Evolutionary conservation across 2,888 invertebrate species (phyloP), one percentile per base, ranked within the genome.

Genomic region (Sepioteuthis lessoniana): DNA sequence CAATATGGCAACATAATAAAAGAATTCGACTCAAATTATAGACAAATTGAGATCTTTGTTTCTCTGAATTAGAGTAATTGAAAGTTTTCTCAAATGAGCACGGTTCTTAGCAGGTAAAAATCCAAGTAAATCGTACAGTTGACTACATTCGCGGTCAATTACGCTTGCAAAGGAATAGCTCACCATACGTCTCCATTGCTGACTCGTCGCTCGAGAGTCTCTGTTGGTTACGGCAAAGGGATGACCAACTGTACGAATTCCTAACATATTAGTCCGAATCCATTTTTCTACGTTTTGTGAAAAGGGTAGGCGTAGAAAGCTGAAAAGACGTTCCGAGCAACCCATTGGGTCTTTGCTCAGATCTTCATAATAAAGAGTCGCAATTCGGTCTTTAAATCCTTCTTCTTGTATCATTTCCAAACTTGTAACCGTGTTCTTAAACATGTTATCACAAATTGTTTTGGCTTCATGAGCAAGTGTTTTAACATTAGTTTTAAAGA

Each of bases 301-400:
- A 60, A 93, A 93, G 47, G 93, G 60, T 19, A 93, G n/a, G 5
- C 55, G 60, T 35, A 93, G 60, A n/a, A 93, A 93, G 35, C 37
- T 47, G 37, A 37, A 93, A n/a, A 93, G 47, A 50, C 38, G 47
- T 21, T 50, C 46, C 28, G 60, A 21, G 19, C 46, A 47, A 38
- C 28, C 19, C n/a, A 93, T 25, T 0, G 93, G 93, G 25, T 93
- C 38, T 21, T 60, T 55, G 55, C 37, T 38, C 16, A 93, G 60
- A 60, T 93, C 55, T 25, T 93, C 93, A 31, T 93, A 93, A 50
- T 50, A 60, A 60, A 93, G 93, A n/a, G 93, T 93, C 3, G 35
- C 55, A 13, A 93, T 37, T 38, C 93, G 31, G 16, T 50, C 93
- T 50, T 35, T 60, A 60, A 60, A 93, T 19, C 46, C 38, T 28